Evolutionary conservation across 2,888 invertebrate genomes (phyloP), one percentile per base, ranked within the genome.

Genomic region (Geophilus truncorum): DNA sequence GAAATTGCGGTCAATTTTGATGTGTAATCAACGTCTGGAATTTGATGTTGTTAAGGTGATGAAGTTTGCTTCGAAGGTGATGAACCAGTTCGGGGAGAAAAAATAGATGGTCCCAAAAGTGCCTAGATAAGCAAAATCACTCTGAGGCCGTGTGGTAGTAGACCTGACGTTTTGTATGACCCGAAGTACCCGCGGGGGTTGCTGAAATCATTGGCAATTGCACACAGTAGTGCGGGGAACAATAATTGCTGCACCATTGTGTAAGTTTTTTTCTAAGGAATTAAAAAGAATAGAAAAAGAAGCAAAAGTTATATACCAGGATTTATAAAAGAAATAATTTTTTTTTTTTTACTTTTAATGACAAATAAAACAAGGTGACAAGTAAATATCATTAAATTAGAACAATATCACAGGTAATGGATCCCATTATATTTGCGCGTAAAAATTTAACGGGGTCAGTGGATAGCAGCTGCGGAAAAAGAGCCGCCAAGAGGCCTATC

Each of bases 161-260:
- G 70, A 70, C 25, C 28, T 70, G 70, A 12, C 70, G 28, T 70
- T 18, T 28, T 28, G 70, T 28, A 70, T 25, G 70, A 70, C 70
- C 70, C 28, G 70, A 25, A 12, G 70, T 70, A 70, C 25, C 28
- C 70, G 70, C 70, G 25, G 28, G 70, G 45, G 70, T 9, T 28
- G 70, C 28, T 70, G 70, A 70, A 70, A 70, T 70, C 70, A 70
- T 70, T 70, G 70, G 25, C 70, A 70, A 70, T 70, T 70, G 70
- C 70, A 15, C 70, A 28, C 70, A 70, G 70, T 51, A 18, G 51
- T 51, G 25, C n/a, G 23, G 28, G 70, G 70, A 70, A 70, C 70
- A 70, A 70, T 70, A 70, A 70, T 70, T 70, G 70, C 25, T 70
- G 12, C 25, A 28, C 25, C 28, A 28, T 70, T 25, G 70, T 70